Evolutionary conservation across 2,797 vertebrate species (phyloP).

Genomic region (Danio kyathit): DNA sequence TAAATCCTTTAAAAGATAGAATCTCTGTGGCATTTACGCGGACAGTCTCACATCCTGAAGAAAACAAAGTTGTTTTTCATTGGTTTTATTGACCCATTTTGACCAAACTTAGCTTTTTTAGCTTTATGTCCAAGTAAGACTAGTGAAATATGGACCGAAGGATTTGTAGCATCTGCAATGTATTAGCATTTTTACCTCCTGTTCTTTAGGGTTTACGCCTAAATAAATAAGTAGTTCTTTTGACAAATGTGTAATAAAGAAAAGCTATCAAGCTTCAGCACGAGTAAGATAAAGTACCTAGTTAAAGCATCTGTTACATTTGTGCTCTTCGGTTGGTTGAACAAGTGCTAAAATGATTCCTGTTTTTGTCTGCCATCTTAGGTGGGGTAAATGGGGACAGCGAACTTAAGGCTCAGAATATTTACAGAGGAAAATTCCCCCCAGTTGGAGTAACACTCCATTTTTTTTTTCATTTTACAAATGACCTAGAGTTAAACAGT

Average conservation of each 20-base stretch:
- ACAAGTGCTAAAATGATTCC: background rate
- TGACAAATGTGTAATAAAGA: background rate
- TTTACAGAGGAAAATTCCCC: too few relatives aligned
- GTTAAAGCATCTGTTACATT: background rate
- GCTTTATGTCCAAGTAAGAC: background rate
- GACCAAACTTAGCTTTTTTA: background rate
- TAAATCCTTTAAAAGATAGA: conserved; percentile 1
- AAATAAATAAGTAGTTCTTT: background rate
- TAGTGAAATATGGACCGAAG: background rate
- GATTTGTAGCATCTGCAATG: background rate
- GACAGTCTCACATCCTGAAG: background rate
- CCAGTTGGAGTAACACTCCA: too few relatives aligned
- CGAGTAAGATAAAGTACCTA: background rate
- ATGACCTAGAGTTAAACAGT: too few relatives aligned
- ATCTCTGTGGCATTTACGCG: background rate
- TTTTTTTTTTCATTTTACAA: too few relatives aligned
- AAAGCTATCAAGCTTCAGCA: background rate
- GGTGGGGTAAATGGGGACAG: too few relatives aligned
- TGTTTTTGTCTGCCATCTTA: background rate
- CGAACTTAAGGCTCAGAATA: too few relatives aligned
- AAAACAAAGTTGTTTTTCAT: too few relatives aligned
- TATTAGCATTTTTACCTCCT: background rate
- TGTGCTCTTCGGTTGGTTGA: background rate
- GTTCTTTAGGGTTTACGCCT: background rate
- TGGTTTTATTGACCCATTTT: background rate